Percentiles rank a stretch among this genome's conserved stretches.
Conservation (phyloP, 2,113 vertebrate species). For the Neopipo cinnamomea region DNA sequence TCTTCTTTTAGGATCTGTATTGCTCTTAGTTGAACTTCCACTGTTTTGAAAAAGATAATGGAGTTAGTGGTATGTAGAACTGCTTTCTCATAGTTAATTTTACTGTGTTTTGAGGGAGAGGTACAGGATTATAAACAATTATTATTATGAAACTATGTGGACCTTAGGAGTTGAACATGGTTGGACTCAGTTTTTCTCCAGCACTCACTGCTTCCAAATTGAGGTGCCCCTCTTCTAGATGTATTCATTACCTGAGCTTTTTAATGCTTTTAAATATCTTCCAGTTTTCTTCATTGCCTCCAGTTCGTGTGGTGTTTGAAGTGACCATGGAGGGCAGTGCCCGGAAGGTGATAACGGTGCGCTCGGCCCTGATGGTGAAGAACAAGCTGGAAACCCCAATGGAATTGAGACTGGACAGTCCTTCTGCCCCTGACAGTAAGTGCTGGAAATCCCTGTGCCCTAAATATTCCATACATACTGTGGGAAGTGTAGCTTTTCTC, state of each 20-base stretch:
- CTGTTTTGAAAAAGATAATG: neutral
- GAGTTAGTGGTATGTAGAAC: neutral
- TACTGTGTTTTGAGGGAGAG: neutral
- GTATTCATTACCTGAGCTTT: neutral
- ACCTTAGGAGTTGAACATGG: fast-evolving
- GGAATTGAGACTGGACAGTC: conserved; percentile 93
- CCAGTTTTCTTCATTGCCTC: conserved; percentile 95
- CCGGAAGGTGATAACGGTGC: conserved; percentile 93
- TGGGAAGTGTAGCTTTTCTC: neutral
- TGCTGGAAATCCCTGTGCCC: neutral
- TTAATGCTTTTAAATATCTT: conserved; percentile 47
- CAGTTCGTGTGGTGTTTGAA: conserved; percentile 93
- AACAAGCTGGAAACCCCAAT: conserved; percentile 91
- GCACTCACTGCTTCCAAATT: neutral
- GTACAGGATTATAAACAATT: neutral
- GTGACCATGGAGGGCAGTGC: conserved; percentile 96
- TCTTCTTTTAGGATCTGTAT: neutral
- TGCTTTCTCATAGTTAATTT: neutral
- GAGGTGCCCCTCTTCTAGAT: neutral
- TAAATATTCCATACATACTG: fast-evolving
- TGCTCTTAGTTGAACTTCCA: neutral
- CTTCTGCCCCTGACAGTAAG: conserved; percentile 96
- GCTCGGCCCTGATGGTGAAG: conserved; percentile 92
- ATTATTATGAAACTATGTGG: fast-evolving
- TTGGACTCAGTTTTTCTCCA: neutral